Percentiles rank a stretch among this genome's conserved stretches.
phyloP scores from a whole-genome alignment of 2,113 vertebrate species.

The Amphiprion percula region DNA sequence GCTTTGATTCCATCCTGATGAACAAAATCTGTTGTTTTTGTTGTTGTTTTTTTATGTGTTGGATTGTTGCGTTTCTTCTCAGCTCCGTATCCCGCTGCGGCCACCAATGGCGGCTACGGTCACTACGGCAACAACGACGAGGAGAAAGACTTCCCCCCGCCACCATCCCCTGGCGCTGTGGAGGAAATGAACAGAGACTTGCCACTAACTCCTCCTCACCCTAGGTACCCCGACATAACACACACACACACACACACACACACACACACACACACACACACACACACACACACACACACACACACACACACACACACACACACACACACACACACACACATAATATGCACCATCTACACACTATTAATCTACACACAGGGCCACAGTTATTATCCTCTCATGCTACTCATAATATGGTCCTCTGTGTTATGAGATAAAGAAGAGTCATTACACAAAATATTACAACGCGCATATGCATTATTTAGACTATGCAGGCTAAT shows the following conservation, averaged over 20 bases:
- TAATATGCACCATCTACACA: constrained; percentile 8
- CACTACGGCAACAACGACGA: constrained; percentile 54
- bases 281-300: not conserved
- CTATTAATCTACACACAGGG: constrained; percentile 27
- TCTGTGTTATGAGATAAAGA: constrained; percentile 57
- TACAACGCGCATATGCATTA: constrained; percentile 52
- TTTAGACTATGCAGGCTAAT: constrained; percentile 58
- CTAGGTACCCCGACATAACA: constrained; percentile 50
- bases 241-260: not conserved
- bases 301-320: not conserved
- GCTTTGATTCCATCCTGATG: constrained; percentile 18
- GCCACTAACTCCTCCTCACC: not conserved
- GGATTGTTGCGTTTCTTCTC: constrained; percentile 3
- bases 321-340: too few relatives aligned
- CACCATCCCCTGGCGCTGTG: constrained; percentile 58
- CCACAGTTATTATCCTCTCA: constrained; percentile 61
- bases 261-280: too few relatives aligned
- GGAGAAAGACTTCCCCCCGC: constrained; percentile 58
- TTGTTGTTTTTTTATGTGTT: accelerated
- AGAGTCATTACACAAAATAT: constrained; percentile 59
- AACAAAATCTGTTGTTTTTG: not conserved
- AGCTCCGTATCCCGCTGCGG: constrained; percentile 15
- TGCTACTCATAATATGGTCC: constrained; percentile 26
- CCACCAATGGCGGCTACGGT: constrained; percentile 40
- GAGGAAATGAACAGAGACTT: constrained; percentile 65